Evolutionary conservation across 1,140 invertebrate species (phyloP).

Genomic region (Delia radicum): DNA sequence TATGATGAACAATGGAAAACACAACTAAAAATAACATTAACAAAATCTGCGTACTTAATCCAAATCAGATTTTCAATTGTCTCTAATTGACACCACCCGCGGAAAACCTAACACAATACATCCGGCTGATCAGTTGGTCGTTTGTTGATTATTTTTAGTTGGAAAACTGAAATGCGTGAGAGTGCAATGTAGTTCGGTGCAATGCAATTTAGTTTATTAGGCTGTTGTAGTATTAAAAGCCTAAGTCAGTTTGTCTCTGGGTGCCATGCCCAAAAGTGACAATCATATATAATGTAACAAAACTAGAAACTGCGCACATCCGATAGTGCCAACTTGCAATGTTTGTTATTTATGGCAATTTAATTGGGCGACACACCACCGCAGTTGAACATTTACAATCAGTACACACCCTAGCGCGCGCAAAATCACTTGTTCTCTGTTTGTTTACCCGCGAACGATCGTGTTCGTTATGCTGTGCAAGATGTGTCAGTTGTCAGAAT

Average conservation of each 20-base stretch:
- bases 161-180: conserved; percentile 8
- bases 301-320: background rate
- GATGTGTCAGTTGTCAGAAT: conserved; percentile 13
- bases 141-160: no score
- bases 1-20: background rate
- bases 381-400: background rate
- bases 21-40: background rate
- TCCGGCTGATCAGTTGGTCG: conserved; percentile 10
- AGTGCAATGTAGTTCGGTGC: conserved; percentile 12
- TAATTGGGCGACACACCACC: conserved; percentile 20
- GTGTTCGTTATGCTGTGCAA: conserved; percentile 3
- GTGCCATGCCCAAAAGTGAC: conserved; percentile 12
- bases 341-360: conserved; percentile 22
- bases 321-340: background rate
- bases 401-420: conserved; percentile 5
- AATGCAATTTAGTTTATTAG: background rate
- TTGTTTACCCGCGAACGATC: background rate
- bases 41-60: conserved; percentile 22
- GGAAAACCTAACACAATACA: conserved; percentile 8
- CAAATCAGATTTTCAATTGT: conserved; percentile 27
- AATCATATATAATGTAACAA: background rate
- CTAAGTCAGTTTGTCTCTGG: background rate
- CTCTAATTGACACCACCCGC: conserved; percentile 28
- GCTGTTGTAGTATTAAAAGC: background rate
- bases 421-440: conserved; percentile 16